Evolutionary conservation across 2,888 invertebrate species (phyloP).

Genomic region (Drosophila atripex): DNA sequence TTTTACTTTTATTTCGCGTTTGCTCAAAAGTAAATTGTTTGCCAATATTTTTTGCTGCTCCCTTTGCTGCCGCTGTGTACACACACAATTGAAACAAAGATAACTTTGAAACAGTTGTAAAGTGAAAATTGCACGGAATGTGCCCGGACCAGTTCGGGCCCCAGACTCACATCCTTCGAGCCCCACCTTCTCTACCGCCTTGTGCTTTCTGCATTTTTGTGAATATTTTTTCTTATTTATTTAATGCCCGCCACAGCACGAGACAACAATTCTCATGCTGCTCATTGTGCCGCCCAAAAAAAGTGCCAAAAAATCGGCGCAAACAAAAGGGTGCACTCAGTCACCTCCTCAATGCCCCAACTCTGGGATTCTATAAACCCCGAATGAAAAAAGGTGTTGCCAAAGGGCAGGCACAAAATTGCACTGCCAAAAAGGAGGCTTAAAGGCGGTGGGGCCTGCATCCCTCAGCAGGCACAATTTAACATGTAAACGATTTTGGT

Average conservation of each 20-base stretch:
- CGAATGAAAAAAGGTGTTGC: slow-evolving; percentile 70
- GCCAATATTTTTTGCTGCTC: slow-evolving; percentile 69
- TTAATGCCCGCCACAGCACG: slow-evolving; percentile 70
- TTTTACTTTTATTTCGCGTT: slow-evolving; percentile 57
- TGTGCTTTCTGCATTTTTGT: slow-evolving; percentile 28
- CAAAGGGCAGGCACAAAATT: slow-evolving; percentile 78
- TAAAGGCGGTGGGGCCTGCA: not conserved
- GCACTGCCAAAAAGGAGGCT: slow-evolving; percentile 51
- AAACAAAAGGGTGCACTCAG: slow-evolving; percentile 69
- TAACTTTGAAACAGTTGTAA: slow-evolving; percentile 80
- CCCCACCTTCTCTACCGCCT: slow-evolving; percentile 10
- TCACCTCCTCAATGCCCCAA: slow-evolving; percentile 16
- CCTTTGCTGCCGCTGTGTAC: slow-evolving; percentile 34
- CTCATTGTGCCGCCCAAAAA: slow-evolving; percentile 24
- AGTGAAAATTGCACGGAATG: slow-evolving; percentile 79
- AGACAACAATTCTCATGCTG: slow-evolving; percentile 50
- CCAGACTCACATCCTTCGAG: not conserved
- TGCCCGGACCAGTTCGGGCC: slow-evolving; percentile 8
- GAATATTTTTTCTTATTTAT: slow-evolving; percentile 69
- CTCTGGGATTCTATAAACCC: not conserved
- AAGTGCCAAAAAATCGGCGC: slow-evolving; percentile 64
- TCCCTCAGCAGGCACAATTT: slow-evolving; percentile 69
- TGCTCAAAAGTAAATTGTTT: slow-evolving; percentile 78
- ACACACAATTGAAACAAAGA: slow-evolving; percentile 73
- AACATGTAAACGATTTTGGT: slow-evolving; percentile 80